phyloP scores from a whole-genome alignment of 2,888 invertebrate genomes.

The Sarcophaga variegata region DNA sequence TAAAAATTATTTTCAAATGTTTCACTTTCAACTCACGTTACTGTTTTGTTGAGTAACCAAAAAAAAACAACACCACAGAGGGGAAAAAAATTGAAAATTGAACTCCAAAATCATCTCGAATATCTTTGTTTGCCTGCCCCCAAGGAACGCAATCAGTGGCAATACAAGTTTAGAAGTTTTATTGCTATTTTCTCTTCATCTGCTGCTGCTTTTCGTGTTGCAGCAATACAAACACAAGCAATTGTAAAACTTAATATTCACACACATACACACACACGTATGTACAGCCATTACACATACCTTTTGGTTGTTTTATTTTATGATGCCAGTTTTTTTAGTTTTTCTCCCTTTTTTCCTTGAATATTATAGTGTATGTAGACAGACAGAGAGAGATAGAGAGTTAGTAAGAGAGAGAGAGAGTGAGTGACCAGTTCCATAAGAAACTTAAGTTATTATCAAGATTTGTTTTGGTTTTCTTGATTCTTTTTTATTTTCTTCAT shows the following conservation, averaged over 20 bases:
- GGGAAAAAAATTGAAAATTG: not conserved
- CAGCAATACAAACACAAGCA: too few relatives aligned
- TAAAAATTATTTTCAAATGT: conserved; percentile 55
- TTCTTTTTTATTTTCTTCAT: not conserved
- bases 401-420: not conserved
- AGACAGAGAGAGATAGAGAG: not conserved
- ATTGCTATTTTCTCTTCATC: conserved; percentile 26
- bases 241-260: too few relatives aligned
- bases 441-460: too few relatives aligned
- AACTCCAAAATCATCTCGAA: too few relatives aligned
- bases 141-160: conserved; percentile 44
- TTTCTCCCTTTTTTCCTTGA: not conserved
- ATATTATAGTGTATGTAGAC: conserved; percentile 2
- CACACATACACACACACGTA: too few relatives aligned
- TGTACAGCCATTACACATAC: not conserved
- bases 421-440: too few relatives aligned
- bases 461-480: too few relatives aligned
- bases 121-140: conserved; percentile 25
- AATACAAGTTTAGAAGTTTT: conserved; percentile 41
- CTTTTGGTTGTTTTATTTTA: conserved; percentile 34
- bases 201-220: too few relatives aligned
- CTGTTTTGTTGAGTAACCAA: not conserved
- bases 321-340: conserved; percentile 29
- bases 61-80: conserved; percentile 1
- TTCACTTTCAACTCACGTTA: conserved; percentile 64